phyloP scores from a whole-genome alignment of 2,888 invertebrate genomes.

The Acleris cristana region DNA sequence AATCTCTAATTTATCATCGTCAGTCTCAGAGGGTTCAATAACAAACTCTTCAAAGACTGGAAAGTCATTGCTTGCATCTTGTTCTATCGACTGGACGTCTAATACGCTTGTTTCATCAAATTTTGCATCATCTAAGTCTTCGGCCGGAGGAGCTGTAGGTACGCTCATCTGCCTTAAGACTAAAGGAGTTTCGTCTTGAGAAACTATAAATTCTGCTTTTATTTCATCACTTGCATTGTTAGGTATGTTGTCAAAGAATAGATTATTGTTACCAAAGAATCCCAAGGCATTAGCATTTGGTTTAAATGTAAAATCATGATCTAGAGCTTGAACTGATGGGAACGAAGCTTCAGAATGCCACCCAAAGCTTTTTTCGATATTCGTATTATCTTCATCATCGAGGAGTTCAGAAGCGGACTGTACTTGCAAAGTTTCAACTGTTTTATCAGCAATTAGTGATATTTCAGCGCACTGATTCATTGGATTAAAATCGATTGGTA shows the following conservation, averaged over 20 bases:
- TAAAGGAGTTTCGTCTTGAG: conserved; percentile 56
- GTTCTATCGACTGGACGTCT: conserved; percentile 75
- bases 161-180: conserved; percentile 56
- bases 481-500: conserved; percentile 48
- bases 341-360: conserved; percentile 55
- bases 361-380: conserved; percentile 51
- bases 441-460: conserved; percentile 66
- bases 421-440: conserved; percentile 64
- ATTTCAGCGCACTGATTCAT: conserved; percentile 58
- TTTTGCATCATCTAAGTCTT: conserved; percentile 60
- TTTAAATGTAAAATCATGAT: conserved; percentile 54
- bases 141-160: conserved; percentile 65
- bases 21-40: conserved; percentile 71
- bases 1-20: conserved; percentile 70
- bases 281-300: conserved; percentile 53
- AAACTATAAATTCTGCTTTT: conserved; percentile 62
- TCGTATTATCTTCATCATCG: conserved; percentile 48
- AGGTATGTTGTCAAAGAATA: conserved; percentile 61
- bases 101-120: conserved; percentile 67
- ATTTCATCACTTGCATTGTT: conserved; percentile 69
- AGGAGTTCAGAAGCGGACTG: conserved; percentile 63
- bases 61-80: conserved; percentile 75
- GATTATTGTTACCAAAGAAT: conserved; percentile 57
- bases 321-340: conserved; percentile 37
- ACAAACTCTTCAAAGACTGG: conserved; percentile 70